A percentile compares a stretch with the other conserved stretches of the same genome.
phyloP scores from a whole-genome alignment of 2,113 vertebrate species.

The Archocentrus centrarchus region DNA sequence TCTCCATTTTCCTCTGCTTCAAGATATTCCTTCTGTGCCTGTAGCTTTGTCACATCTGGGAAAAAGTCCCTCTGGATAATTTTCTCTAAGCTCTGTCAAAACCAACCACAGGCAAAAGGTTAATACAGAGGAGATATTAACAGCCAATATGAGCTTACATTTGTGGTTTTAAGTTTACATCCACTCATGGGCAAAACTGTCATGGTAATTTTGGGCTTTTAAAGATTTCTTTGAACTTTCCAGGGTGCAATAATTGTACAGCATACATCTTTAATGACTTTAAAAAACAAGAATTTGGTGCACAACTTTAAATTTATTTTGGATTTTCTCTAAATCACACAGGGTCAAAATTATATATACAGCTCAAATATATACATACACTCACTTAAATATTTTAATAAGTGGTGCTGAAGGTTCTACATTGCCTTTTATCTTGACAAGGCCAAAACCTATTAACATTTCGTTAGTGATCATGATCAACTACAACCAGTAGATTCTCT shows the following conservation, averaged over 20 bases:
- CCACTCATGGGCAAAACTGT: not conserved
- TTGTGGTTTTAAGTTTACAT: not conserved
- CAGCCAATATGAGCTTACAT: not conserved
- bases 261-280: not conserved
- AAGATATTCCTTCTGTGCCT: slow-evolving; percentile 93
- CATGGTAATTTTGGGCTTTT: not conserved
- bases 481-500: too few species aligned
- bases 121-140: not conserved
- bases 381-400: too few species aligned
- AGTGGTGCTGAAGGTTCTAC: too few species aligned
- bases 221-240: not conserved
- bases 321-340: too few species aligned
- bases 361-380: too few species aligned
- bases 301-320: too few species aligned
- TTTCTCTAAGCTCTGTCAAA: slow-evolving; percentile 87
- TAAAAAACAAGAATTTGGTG: not conserved
- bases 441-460: too few species aligned
- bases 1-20: slow-evolving; percentile 96
- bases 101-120: not conserved
- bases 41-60: slow-evolving; percentile 94
- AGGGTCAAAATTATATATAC: too few species aligned
- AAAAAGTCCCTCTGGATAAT: slow-evolving; percentile 98
- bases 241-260: not conserved
- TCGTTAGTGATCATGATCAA: too few species aligned
- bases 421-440: too few species aligned